Percentiles rank a stretch among this genome's conserved stretches.
Conservation (phyloP, 2,888 invertebrate species). For the Leptogaster cylindrica region DNA sequence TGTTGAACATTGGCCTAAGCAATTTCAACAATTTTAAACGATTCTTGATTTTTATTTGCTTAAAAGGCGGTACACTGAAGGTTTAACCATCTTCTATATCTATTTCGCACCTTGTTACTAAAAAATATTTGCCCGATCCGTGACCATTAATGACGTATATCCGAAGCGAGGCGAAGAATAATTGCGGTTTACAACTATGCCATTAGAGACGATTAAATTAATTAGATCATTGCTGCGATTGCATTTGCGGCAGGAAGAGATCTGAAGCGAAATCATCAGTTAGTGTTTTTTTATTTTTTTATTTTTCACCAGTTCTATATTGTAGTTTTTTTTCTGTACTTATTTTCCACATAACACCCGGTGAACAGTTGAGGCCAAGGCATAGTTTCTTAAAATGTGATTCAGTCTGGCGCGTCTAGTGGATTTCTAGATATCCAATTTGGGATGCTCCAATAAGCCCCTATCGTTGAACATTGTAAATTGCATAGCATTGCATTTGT, state of each 20-base stretch:
- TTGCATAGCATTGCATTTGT: background rate
- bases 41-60: slow-evolving; percentile 6
- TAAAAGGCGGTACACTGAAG: background rate
- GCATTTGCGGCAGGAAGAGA: background rate
- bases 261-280: background rate
- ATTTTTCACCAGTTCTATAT: too few relatives aligned
- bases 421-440: slow-evolving; percentile 30
- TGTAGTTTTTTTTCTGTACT: slow-evolving; percentile 1
- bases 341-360: background rate
- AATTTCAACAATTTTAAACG: background rate
- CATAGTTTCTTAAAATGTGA: slow-evolving; percentile 22
- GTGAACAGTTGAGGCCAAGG: background rate
- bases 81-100: background rate
- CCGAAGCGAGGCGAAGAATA: slow-evolving; percentile 15
- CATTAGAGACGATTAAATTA: slow-evolving; percentile 40
- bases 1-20: background rate
- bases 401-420: slow-evolving; percentile 39
- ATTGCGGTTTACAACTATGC: slow-evolving; percentile 35
- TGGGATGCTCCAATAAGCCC: slow-evolving; percentile 38
- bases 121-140: slow-evolving; percentile 23
- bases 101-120: slow-evolving; percentile 26
- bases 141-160: slow-evolving; percentile 27
- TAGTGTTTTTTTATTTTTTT: background rate
- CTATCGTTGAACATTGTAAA: background rate
- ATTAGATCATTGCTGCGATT: slow-evolving; percentile 30